phyloP scores from a whole-genome alignment of 92 coral and sea anemone species.

The Palythoa heliodiscus region DNA sequence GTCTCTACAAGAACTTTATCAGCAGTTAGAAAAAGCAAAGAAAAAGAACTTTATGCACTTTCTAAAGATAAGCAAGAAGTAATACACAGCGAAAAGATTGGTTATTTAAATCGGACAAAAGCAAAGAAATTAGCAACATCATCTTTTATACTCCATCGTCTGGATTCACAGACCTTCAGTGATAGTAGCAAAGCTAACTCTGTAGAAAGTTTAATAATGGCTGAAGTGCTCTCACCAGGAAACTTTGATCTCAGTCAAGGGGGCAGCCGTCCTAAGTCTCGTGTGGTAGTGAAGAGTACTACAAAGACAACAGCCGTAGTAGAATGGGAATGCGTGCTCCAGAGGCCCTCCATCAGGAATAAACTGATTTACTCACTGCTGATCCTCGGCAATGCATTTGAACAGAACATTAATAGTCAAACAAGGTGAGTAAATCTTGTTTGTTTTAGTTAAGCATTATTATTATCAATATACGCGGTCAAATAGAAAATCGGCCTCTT shows the following conservation, averaged over 20 bases:
- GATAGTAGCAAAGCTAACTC: neutral
- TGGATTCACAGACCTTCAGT: neutral
- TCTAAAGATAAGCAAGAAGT: constrained; percentile 6
- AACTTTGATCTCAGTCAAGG: neutral
- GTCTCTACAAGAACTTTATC: neutral
- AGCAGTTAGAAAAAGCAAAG: neutral
- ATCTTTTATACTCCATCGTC: neutral
- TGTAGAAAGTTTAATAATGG: neutral
- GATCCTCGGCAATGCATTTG: constrained; percentile 67
- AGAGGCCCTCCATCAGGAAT: constrained; percentile 27
- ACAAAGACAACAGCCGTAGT: constrained; percentile 57
- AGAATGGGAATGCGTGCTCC: constrained; percentile 74
- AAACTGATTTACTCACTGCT: constrained; percentile 55
- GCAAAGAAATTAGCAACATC: neutral
- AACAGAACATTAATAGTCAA: constrained; percentile 56
- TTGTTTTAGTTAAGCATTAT: neutral
- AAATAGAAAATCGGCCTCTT: no score
- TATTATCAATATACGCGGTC: no score
- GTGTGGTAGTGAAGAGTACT: constrained; percentile 70
- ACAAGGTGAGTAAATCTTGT: neutral
- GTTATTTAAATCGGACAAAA: neutral
- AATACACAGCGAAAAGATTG: neutral
- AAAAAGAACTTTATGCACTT: neutral
- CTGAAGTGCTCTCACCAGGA: neutral
- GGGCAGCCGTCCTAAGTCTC: constrained; percentile 45